Percentiles rank a stretch among this genome's conserved stretches.
Conservation (phyloP, 2,797 vertebrate genomes). For the Discoglossus pictus region DNA sequence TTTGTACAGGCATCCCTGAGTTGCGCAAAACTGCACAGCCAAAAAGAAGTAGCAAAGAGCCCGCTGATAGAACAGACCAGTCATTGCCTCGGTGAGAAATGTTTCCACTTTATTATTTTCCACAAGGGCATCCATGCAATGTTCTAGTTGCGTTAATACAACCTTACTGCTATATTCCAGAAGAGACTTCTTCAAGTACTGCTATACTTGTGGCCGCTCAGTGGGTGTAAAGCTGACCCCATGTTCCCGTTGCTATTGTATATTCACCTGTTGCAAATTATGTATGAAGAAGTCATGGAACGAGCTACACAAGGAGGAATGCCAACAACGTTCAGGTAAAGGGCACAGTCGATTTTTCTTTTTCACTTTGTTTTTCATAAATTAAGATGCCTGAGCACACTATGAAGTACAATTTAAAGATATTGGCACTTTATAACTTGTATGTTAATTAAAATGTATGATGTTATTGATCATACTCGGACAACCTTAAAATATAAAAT, state of each 20-base stretch:
- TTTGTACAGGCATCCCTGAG: slow-evolving; percentile 5
- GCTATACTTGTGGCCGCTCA: slow-evolving; percentile 80
- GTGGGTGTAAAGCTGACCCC: slow-evolving; percentile 65
- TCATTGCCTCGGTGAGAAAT: slow-evolving; percentile 20
- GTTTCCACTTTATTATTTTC: not conserved
- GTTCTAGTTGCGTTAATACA: not conserved
- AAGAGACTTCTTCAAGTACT: slow-evolving; percentile 72
- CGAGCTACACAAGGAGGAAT: slow-evolving; percentile 74
- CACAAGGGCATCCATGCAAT: not conserved
- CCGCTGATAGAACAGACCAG: not conserved
- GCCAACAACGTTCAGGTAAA: slow-evolving; percentile 57
- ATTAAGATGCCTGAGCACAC: not conserved
- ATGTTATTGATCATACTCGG: no score
- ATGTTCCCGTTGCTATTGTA: slow-evolving; percentile 72
- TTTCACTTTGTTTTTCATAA: not conserved
- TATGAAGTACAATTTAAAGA: not conserved
- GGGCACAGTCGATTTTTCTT: not conserved
- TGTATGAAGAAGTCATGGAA: slow-evolving; percentile 77
- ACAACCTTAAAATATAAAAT: no score
- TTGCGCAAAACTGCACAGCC: not conserved
- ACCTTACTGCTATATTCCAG: slow-evolving; percentile 54
- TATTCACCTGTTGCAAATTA: slow-evolving; percentile 75
- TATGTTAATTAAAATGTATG: no score
- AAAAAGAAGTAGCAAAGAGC: not conserved
- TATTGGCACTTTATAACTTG: no score